phyloP scores from a whole-genome alignment of 2,888 invertebrate species.

The Bellardia pandia region DNA sequence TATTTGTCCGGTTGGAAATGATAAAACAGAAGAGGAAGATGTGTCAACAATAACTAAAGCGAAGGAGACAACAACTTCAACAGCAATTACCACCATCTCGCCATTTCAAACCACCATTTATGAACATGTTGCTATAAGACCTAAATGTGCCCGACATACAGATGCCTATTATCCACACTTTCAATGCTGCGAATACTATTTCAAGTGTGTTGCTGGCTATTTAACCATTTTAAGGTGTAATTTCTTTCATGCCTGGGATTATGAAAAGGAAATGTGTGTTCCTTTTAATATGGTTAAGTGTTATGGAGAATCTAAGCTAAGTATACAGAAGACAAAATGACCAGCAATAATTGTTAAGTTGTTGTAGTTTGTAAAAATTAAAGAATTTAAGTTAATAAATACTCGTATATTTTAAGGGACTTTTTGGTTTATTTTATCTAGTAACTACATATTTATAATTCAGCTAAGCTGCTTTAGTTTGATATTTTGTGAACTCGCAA shows the following conservation, averaged over 20 bases:
- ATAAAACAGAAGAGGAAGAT: background rate
- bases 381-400: too few relatives aligned
- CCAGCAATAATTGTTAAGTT: background rate
- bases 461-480: too few relatives aligned
- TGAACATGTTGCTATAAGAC: constrained; percentile 15
- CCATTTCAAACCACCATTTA: background rate
- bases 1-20: constrained; percentile 68
- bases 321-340: background rate
- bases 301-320: constrained; percentile 42
- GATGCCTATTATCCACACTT: constrained; percentile 77
- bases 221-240: constrained; percentile 79
- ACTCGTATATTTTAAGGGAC: too few relatives aligned
- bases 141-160: constrained; percentile 41
- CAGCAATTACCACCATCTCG: background rate
- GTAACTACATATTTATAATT: too few relatives aligned
- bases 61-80: constrained; percentile 28
- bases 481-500: too few relatives aligned
- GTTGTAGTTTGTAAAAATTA: too few relatives aligned
- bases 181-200: constrained; percentile 79
- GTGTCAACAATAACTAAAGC: background rate
- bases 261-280: constrained; percentile 75
- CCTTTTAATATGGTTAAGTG: constrained; percentile 76
- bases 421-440: too few relatives aligned
- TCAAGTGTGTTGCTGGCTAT: constrained; percentile 77
- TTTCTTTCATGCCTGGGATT: constrained; percentile 79